Conservation (phyloP, 1,140 invertebrate species). For the Pseudomyrmex sp. region DNA sequence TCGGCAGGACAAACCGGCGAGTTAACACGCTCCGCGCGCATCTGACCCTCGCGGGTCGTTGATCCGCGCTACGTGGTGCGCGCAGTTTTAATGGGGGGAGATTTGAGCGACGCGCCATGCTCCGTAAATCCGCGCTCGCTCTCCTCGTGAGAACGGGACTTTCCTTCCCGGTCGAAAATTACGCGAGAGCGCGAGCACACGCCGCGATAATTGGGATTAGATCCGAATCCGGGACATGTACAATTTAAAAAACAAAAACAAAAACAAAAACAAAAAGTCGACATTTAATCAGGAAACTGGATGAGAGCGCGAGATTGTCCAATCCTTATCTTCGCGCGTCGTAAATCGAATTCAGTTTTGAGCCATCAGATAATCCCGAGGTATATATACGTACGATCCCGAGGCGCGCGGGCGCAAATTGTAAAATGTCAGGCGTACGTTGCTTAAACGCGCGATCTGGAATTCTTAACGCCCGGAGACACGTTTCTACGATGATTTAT, state of each 20-base stretch:
- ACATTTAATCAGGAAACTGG: too few species aligned
- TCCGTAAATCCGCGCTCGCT: conserved; percentile 56
- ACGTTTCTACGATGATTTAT: conserved; percentile 34
- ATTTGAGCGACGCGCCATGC: conserved; percentile 64
- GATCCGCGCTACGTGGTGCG: conserved; percentile 68
- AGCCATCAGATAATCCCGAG: not conserved
- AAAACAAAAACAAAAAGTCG: not conserved
- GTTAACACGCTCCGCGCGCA: conserved; percentile 63
- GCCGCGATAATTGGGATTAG: not conserved
- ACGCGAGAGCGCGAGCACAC: not conserved
- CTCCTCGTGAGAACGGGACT: conserved; percentile 64
- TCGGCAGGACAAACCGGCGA: conserved; percentile 60
- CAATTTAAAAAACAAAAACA: not conserved
- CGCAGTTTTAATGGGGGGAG: conserved; percentile 69
- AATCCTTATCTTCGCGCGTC: too few species aligned
- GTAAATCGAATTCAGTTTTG: too few species aligned
- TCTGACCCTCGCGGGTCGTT: conserved; percentile 70
- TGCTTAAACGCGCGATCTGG: not conserved
- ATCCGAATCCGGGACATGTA: not conserved
- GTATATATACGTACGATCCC: not conserved
- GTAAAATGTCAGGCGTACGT: not conserved
- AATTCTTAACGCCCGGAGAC: conserved; percentile 36
- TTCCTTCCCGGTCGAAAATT: conserved; percentile 46
- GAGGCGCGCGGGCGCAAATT: conserved; percentile 1
- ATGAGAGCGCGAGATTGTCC: too few species aligned